phyloP scores from a whole-genome alignment of 2,113 vertebrate genomes.

The Loxodonta africana region DNA sequence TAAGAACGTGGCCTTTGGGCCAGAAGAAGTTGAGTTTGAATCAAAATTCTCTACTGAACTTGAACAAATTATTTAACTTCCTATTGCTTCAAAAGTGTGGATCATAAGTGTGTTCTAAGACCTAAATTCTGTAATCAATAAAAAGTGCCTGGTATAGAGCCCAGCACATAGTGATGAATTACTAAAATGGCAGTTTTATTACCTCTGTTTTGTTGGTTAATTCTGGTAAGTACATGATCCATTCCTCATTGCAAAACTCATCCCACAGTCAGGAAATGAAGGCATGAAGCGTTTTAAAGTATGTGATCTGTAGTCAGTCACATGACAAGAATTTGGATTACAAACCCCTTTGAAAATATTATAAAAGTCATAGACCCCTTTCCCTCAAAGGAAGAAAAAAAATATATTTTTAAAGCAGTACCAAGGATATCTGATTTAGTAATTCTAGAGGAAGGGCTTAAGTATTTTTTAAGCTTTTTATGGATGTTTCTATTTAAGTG shows the following conservation, averaged over 20 bases:
- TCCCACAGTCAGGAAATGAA: not conserved
- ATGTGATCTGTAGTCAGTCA: not conserved
- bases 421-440: not conserved
- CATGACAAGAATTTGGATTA: conserved; percentile 24
- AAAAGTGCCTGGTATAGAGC: not conserved
- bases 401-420: not conserved
- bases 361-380: conserved; percentile 1
- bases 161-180: not conserved
- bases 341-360: conserved; percentile 38
- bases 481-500: not conserved
- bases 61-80: not conserved
- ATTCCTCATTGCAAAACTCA: not conserved
- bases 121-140: not conserved
- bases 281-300: not conserved
- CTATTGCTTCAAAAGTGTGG: not conserved
- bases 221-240: not conserved
- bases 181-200: not conserved
- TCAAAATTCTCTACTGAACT: not conserved
- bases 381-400: not conserved
- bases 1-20: not conserved
- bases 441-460: not conserved
- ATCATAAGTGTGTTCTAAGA: not conserved
- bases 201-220: not conserved
- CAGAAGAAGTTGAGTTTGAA: not conserved
- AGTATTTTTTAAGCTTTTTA: not conserved